Percentiles rank a stretch among this genome's conserved stretches.
phyloP scores from a whole-genome alignment of 2,888 invertebrate genomes.

The Sepioteuthis lessoniana region DNA sequence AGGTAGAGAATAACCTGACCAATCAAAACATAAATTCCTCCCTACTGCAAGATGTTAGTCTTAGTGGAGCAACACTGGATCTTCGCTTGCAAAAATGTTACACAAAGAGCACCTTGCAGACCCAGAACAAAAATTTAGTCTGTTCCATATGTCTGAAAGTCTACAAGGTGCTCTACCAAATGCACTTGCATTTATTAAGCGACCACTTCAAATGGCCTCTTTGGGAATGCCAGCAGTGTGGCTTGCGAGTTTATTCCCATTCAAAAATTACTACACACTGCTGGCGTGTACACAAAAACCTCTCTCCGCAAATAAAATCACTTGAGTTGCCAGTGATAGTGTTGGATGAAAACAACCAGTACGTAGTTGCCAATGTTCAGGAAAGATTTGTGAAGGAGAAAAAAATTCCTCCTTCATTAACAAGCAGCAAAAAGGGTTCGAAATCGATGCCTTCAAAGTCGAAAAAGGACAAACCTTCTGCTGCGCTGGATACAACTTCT shows the following conservation, averaged over 20 bases:
- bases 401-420: neutral
- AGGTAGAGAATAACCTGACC: neutral
- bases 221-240: conserved; percentile 5
- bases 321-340: neutral
- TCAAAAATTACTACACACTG: neutral
- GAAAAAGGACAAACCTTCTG: neutral
- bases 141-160: neutral
- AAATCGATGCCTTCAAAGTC: neutral
- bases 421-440: neutral
- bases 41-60: neutral
- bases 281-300: neutral
- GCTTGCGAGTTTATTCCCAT: neutral
- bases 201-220: conserved; percentile 13
- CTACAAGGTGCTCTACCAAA: neutral
- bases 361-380: neutral
- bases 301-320: neutral
- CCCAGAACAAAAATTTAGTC: neutral
- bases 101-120: neutral
- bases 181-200: conserved; percentile 3
- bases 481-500: neutral
- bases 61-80: neutral
- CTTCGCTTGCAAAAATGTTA: neutral
- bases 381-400: neutral
- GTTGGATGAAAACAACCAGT: neutral
- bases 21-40: neutral